phyloP scores from a whole-genome alignment of 2,888 invertebrate species.

The Encarsia formosa region DNA sequence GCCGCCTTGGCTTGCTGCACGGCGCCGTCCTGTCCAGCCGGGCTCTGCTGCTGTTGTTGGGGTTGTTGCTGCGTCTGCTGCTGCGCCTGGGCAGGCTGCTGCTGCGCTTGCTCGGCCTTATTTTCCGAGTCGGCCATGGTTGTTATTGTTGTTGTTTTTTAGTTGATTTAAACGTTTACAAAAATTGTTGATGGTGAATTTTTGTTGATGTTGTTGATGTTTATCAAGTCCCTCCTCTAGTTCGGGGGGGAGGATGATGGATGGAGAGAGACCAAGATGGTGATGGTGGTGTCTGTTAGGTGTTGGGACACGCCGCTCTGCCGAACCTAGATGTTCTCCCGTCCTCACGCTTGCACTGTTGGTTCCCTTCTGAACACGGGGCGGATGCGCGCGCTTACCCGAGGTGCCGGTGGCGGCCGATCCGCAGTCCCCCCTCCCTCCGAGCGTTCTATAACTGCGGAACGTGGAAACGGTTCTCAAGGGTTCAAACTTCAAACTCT shows the following conservation, averaged over 20 bases:
- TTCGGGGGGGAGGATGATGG: background rate
- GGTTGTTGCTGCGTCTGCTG: too few species aligned
- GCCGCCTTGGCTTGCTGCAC: background rate
- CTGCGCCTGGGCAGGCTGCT: slow-evolving; percentile 39
- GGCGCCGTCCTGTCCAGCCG: slow-evolving; percentile 53
- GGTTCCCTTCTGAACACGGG: slow-evolving; percentile 49
- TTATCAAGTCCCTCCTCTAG: background rate
- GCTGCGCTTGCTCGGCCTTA: slow-evolving; percentile 70
- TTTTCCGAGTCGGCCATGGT: slow-evolving; percentile 91
- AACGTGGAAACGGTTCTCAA: too few species aligned
- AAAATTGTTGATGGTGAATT: background rate
- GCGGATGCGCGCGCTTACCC: background rate
- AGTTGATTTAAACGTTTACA: background rate
- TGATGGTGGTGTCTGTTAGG: slow-evolving; percentile 33
- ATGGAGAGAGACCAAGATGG: slow-evolving; percentile 13
- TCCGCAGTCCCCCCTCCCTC: background rate
- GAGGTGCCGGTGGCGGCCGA: background rate
- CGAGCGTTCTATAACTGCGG: too few species aligned
- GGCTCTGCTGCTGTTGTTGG: slow-evolving; percentile 62
- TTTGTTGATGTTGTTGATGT: slow-evolving; percentile 15
- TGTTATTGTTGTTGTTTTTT: background rate
- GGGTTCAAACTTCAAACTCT: too few species aligned
- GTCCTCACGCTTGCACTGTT: slow-evolving; percentile 54
- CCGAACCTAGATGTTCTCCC: slow-evolving; percentile 55
- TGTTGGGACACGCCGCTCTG: slow-evolving; percentile 51